A percentile compares a stretch with the other conserved stretches of the same genome.
These are phyloP conservation scores for Ispidina picta DNA, from an alignment of 2,797 vertebrate species.

Conservation along the genomic window DNA sequence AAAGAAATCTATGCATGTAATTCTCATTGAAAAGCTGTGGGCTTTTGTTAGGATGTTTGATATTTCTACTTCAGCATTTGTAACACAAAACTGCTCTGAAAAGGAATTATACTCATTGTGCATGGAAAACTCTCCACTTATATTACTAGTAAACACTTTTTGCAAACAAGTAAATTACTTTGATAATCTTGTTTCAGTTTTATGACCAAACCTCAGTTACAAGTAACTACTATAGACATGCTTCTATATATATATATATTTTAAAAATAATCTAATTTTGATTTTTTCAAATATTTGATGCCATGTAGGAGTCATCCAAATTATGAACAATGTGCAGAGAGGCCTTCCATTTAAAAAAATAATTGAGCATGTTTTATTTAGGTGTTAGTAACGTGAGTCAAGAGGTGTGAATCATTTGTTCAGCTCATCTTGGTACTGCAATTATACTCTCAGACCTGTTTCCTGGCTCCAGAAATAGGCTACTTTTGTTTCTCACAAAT, in stretches of 20 bases:
- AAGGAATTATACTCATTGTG: background rate
- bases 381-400: background rate
- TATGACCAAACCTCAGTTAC: background rate
- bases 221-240: background rate
- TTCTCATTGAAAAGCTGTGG: background rate
- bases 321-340: background rate
- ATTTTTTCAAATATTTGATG: background rate
- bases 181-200: background rate
- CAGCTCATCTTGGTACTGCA: background rate
- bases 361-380: background rate
- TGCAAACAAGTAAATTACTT: background rate
- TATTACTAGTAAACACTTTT: background rate
- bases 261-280: background rate
- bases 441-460: background rate
- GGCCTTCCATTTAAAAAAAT: background rate
- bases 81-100: background rate
- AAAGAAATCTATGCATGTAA: background rate
- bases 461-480: background rate
- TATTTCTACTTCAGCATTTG: background rate
- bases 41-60: background rate
- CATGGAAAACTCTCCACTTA: background rate
- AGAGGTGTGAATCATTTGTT: background rate
- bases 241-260: background rate
- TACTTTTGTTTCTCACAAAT: background rate
- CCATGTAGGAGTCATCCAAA: background rate